These are phyloP conservation scores for Dilophus febrilis DNA, from an alignment of 2,888 invertebrate species.

Conservation along the genomic window DNA sequence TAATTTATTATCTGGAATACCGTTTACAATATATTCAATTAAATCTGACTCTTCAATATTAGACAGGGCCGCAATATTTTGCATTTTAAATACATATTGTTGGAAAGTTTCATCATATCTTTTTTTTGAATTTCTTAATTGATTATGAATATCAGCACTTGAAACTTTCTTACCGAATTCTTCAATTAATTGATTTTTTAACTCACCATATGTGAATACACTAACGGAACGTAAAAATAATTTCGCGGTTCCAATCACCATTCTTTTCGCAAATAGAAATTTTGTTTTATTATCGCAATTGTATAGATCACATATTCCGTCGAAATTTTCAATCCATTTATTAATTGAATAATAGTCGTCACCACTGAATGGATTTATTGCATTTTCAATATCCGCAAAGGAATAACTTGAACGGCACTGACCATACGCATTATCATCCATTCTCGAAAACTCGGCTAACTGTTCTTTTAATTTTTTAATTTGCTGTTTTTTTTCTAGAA, in stretches of 20 bases:
- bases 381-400: no score
- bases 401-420: no score
- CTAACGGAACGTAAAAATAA: neutral
- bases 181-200: neutral
- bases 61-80: slow-evolving; percentile 1
- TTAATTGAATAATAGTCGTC: no score
- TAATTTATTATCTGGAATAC: neutral
- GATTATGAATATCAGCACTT: slow-evolving; percentile 1
- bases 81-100: slow-evolving; percentile 1
- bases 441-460: no score
- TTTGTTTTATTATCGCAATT: no score
- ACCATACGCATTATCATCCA: no score
- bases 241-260: neutral
- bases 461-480: no score
- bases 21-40: slow-evolving; percentile 2
- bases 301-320: no score
- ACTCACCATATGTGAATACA: neutral
- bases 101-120: slow-evolving; percentile 2
- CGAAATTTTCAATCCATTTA: no score
- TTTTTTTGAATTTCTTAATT: neutral
- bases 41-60: slow-evolving; percentile 1
- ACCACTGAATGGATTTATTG: no score
- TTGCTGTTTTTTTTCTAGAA: no score
- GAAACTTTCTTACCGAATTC: neutral
- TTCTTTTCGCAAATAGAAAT: no score